Evolutionary conservation across 1,140 invertebrate genomes (phyloP), one percentile per base, ranked within the genome.

Genomic region (Cataglyphis hispanica): DNA sequence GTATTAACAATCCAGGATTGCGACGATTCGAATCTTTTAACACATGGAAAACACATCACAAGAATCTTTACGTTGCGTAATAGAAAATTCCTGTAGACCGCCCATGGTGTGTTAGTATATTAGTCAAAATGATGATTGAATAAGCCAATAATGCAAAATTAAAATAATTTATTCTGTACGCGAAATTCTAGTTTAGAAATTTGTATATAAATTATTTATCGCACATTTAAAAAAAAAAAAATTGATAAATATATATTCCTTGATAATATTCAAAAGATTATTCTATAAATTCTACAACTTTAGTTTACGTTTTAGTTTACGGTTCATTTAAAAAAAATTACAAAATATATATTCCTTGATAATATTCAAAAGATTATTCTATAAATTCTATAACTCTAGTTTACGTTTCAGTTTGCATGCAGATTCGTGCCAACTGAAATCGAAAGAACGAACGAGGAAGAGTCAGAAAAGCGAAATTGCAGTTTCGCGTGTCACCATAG

Each of bases 1-100:
- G 19, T 60, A 31, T 84, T 76, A 80, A 81, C 72, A 72, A 74
- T 86, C 50, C 53, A 53, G 78, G 27, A 53, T 22, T 34, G 75
- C 67, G 56, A 53, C 66, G 50, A 81, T 66, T 56, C 70, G 60
- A 22, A 7, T 13, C 34, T 70, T 56, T 81, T 58, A 69, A 53
- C 63, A 31, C 25, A 25, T 58, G 13, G 25, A 13, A n/a, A 7
- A 46, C n/a, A 27, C 53, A 6, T 22, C 43, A 13, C 60, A 22
- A 16, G n/a, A 43, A 13, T 61, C 22, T 6, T 22, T 56, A 56
- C 34, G 19, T 72, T 19, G 46, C 40, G 40, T 37, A 53, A 53
- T 43, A 53, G 22, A 25, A n/a, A 80, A 56, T 80, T 69, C 16
- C 40, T 64, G 11, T 19, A 25, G 19, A 0, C 13, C 40, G 60